Evolutionary conservation across 2,113 vertebrate species (phyloP), one percentile per base, ranked within the genome.

Genomic region (Ctenodactylus gundi): DNA sequence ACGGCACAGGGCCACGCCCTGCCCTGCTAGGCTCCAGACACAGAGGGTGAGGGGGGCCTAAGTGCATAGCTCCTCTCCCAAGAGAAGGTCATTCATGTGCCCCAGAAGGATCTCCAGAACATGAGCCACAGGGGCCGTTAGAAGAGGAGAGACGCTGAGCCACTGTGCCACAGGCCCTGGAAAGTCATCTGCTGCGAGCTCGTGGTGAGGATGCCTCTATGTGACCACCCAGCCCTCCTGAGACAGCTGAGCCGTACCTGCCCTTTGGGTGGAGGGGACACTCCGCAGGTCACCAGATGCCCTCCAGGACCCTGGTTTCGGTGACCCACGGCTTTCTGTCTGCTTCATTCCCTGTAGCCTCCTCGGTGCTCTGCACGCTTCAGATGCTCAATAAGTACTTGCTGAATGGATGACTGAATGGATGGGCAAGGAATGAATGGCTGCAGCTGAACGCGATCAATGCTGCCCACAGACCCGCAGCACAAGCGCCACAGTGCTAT

Each of bases 401-500:
- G 62, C 27, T 55, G 75, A n/a, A 25, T n/a, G 27, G 13, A 12
- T 34, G 62, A 23, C 31, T 20, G 64, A 73, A 11, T 36, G 34
- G 34, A 25, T 46, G 60, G n/a, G 41, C 5, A 12, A 21, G 39
- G 73, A 34, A 31, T 31, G 86, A 64, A 55, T n/a, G 72, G 60
- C 15, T 9, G 0, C 12, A n/a, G 68, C 46, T 9, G 4, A 39
- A 46, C 36, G 51, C 1, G 21, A 12, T 46, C 17, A 0, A 0
- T 67, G 62, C 86, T 51, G 41, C 36, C 64, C 85, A 21, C 1
- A 0, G 53, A 27, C 10, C 31, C 31, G 15, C 60, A 58, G 62
- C 7, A 2, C 9, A 68, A 75, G 29, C 29, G 36, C 36, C 51
- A 6, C 10, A 25, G 44, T 4, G n/a, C 62, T 3, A 3, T 29